Percentiles rank a stretch among this genome's conserved stretches.
phyloP scores from a whole-genome alignment of 2,888 invertebrate species.

The Cerceris rybyensis region DNA sequence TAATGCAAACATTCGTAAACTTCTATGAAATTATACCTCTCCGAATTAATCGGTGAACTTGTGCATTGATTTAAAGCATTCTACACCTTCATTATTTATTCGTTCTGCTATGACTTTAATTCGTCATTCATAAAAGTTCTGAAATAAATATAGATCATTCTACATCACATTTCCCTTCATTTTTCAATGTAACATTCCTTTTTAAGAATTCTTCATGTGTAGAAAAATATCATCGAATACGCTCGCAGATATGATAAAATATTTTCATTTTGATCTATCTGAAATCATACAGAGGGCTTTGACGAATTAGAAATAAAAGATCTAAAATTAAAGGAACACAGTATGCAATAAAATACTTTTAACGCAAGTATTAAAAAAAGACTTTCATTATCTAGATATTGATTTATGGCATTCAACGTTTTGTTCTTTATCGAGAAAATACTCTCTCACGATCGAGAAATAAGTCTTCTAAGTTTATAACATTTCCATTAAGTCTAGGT shows the following conservation, averaged over 20 bases:
- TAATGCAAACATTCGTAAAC: not conserved
- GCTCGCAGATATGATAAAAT: not conserved
- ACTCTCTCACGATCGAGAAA: conserved; percentile 7
- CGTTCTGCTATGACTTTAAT: not conserved
- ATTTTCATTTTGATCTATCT: not conserved
- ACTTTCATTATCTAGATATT: not conserved
- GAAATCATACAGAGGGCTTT: conserved; percentile 4
- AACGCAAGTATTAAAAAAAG: not conserved
- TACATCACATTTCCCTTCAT: no score
- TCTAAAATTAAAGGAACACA: conserved; percentile 38
- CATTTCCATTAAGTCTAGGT: not conserved
- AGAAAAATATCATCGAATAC: not conserved
- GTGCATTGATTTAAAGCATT: not conserved
- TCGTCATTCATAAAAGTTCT: not conserved
- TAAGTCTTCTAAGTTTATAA: conserved; percentile 8
- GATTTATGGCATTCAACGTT: conserved; percentile 25
- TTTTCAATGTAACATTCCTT: not conserved
- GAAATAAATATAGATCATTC: no score
- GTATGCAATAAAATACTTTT: conserved; percentile 5
- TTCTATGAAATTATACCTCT: not conserved
- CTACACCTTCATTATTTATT: not conserved
- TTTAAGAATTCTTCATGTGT: not conserved
- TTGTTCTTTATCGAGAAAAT: conserved; percentile 24
- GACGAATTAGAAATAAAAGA: conserved; percentile 5
- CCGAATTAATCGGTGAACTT: not conserved